These are phyloP conservation scores for Euwallacea fornicatus DNA, from an alignment of 1,140 invertebrate species.

Conservation along the genomic window DNA sequence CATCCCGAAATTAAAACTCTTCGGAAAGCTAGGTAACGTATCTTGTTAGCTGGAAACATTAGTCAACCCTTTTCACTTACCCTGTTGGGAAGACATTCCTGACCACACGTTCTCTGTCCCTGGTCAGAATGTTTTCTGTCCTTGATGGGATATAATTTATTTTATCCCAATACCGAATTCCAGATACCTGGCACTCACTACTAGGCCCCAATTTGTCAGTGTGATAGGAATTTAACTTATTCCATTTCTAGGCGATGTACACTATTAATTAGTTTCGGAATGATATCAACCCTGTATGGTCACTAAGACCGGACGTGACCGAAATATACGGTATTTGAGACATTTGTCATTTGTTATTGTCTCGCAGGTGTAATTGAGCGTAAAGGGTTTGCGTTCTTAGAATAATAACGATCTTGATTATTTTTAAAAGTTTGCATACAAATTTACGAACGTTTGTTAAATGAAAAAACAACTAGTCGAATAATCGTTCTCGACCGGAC, in stretches of 20 bases:
- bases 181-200: conserved; percentile 28
- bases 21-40: conserved; percentile 38
- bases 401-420: no score
- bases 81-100: conserved; percentile 32
- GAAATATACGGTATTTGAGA: no score
- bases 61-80: conserved; percentile 40
- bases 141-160: conserved; percentile 29
- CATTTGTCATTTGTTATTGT: no score
- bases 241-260: conserved; percentile 14
- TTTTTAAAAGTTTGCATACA: no score
- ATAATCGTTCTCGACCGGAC: no score
- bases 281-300: conserved; percentile 16
- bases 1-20: conserved; percentile 38
- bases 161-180: conserved; percentile 30
- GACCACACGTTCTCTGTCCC: conserved; percentile 34
- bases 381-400: no score
- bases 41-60: conserved; percentile 37
- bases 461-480: no score
- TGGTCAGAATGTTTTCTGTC: conserved; percentile 22
- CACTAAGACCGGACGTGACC: neutral
- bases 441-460: no score
- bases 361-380: no score
- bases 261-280: conserved; percentile 28
- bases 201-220: conserved; percentile 28
- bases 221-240: conserved; percentile 34